Base-by-base conservation (phyloP, 2,888 invertebrate species). In the Ectemnius lituratus region DNA sequence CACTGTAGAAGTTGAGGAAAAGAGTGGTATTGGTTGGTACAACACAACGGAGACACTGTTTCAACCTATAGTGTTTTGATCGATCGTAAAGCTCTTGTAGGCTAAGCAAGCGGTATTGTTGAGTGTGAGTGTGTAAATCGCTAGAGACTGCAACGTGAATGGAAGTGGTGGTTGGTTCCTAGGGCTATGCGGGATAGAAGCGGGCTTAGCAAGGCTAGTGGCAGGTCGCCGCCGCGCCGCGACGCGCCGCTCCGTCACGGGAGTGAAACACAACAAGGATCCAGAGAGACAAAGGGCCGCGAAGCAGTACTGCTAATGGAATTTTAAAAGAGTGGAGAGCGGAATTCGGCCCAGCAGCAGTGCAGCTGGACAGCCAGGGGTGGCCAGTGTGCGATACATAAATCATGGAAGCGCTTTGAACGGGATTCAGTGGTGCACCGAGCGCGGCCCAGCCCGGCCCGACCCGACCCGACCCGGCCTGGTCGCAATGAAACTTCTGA, bases 351-450 rank as follows among this genome's bases (percentile, higher is more conserved):
- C 52, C 4, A 0, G 52, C 52, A 52, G 52, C n/a, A 0, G 4
- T 0, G 52, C 16, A 52, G 52, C 52, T 1, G 16, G 14, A 16
- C 52, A 52, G 52, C n/a, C 52, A 13, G 52, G 52, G 52, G 52
- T 16, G 52, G 75, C 74, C 70, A 79, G 73, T 70, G 73, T 16
- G 49, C 71, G 78, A 83, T 83, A 83, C 83, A 83, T 83, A 81
- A 83, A 81, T 83, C 79, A 83, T 83, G 79, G 76, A 81, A 62
- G 8, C 76, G 78, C 83, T 81, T 79, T 81, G 77, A 83, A 83
- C 83, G 81, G 76, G 83, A 83, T 83, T 81, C 81, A 81, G 80
- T 74, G 57, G 59, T 46, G 63, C 61, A 71, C 62, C 56, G 66
- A 57, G 64, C 61, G 67, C 37, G 37, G 37, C 37, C 11, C 37